A percentile compares a stretch with the other conserved stretches of the same genome.
Evolutionary conservation across 2,113 vertebrate genomes (phyloP).

Genomic region (Piprites chloris): DNA sequence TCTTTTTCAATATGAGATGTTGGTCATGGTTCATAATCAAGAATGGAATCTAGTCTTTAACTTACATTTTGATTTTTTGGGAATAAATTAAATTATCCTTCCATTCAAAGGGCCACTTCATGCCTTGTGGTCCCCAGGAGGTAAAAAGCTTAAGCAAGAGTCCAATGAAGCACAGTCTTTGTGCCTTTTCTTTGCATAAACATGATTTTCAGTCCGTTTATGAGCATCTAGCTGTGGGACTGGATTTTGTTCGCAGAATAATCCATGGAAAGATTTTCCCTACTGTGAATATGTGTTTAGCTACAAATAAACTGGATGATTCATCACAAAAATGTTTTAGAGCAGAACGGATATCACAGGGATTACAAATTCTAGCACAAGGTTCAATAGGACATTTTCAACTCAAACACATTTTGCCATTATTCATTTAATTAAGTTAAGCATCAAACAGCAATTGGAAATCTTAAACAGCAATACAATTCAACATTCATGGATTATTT

Average conservation of each 20-base stretch:
- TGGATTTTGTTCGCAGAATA: neutral
- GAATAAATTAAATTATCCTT: neutral
- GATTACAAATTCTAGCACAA: neutral
- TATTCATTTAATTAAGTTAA: neutral
- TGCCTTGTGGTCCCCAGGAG: neutral
- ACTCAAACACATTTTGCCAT: neutral
- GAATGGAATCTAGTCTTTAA: neutral
- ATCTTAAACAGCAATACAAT: neutral
- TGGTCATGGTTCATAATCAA: neutral
- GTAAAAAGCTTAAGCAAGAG: neutral
- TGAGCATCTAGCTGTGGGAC: neutral
- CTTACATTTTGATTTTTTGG: neutral
- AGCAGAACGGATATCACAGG: neutral
- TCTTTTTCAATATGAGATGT: neutral
- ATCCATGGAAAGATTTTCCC: neutral
- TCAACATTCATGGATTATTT: neutral
- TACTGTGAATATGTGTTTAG: neutral
- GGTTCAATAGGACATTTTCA: neutral
- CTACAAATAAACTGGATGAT: neutral
- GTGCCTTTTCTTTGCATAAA: neutral
- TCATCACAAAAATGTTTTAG: neutral
- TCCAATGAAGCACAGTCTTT: neutral
- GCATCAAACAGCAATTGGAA: neutral
- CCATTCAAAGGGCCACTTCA: neutral
- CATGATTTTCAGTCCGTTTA: neutral